These are phyloP conservation scores for Psittacara wagleri DNA, from an alignment of 2,113 vertebrate genomes.

Conservation along the genomic window DNA sequence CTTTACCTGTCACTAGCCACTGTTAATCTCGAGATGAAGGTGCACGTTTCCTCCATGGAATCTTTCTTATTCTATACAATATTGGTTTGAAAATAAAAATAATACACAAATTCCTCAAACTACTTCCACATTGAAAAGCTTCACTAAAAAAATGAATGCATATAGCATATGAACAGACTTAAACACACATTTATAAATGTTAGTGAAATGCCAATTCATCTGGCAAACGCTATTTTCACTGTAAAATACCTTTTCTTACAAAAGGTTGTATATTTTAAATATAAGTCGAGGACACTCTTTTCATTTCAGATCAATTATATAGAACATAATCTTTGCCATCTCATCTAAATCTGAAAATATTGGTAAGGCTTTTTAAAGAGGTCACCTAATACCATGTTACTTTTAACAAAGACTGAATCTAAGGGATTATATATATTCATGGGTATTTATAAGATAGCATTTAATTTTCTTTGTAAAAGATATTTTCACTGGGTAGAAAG, in stretches of 20 bases:
- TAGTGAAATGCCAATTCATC: background rate
- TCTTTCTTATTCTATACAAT: background rate
- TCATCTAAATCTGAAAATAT: background rate
- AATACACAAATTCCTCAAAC: background rate
- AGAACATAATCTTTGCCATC: background rate
- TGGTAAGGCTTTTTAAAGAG: background rate
- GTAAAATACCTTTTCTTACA: background rate
- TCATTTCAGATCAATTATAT: background rate
- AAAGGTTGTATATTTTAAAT: background rate
- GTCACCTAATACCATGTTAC: background rate
- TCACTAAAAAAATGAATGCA: background rate
- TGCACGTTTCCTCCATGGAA: background rate
- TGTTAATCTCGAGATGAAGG: background rate
- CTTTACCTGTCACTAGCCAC: background rate
- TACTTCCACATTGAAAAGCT: background rate
- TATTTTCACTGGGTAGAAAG: conserved; percentile 19
- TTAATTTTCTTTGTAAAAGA: conserved; percentile 14
- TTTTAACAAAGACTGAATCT: background rate
- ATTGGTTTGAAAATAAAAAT: background rate
- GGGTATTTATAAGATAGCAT: background rate
- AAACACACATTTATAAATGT: background rate
- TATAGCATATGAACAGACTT: background rate
- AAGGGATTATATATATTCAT: background rate
- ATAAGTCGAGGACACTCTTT: background rate
- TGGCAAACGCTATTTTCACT: background rate